phyloP scores from a whole-genome alignment of 2,797 vertebrate genomes.

The Labroides dimidiatus region DNA sequence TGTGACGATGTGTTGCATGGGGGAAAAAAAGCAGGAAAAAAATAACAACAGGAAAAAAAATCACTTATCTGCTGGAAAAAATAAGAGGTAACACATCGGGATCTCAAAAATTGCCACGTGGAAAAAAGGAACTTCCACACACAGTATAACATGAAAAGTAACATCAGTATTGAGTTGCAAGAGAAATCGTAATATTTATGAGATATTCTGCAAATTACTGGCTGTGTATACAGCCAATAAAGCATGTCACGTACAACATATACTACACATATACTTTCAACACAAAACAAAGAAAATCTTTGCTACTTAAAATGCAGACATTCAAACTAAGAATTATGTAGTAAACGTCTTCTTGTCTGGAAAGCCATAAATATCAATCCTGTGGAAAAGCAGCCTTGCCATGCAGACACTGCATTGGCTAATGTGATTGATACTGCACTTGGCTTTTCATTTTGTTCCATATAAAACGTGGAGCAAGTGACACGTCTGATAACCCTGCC shows the following conservation, averaged over 20 bases:
- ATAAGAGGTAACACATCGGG: slow-evolving; percentile 29
- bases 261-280: no score
- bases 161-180: no score
- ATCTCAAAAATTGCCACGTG: neutral
- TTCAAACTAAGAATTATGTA: slow-evolving; percentile 1
- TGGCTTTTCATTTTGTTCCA: slow-evolving; percentile 18
- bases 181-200: neutral
- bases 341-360: neutral
- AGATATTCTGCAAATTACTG: neutral
- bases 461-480: slow-evolving; percentile 34
- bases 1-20: neutral
- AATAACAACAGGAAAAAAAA: no score
- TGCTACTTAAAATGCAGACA: slow-evolving; percentile 15
- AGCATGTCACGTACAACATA: slow-evolving; percentile 16
- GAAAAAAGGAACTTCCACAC: no score
- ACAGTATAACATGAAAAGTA: no score
- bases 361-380: neutral
- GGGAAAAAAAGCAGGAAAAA: neutral
- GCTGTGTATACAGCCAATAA: slow-evolving; percentile 23
- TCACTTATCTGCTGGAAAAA: slow-evolving; percentile 1
- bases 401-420: neutral
- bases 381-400: slow-evolving; percentile 5
- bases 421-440: slow-evolving; percentile 3
- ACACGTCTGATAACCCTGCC: slow-evolving; percentile 40
- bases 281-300: slow-evolving; percentile 6